A percentile compares a stretch with the other conserved stretches of the same genome.
phyloP scores from a whole-genome alignment of 2,888 invertebrate genomes.

The Dryadula phaetusa region DNA sequence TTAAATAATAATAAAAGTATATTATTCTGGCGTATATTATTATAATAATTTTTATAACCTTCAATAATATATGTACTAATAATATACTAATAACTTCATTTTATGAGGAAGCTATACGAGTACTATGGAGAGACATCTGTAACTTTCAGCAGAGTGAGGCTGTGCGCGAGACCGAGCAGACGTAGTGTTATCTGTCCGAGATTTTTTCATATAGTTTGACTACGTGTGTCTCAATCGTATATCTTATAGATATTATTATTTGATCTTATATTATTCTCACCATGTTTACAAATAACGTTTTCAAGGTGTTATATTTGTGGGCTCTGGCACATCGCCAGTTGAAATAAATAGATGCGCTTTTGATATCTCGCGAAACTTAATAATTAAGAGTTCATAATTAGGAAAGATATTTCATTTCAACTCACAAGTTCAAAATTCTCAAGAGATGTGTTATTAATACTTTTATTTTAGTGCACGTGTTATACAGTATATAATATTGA shows the following conservation, averaged over 20 bases:
- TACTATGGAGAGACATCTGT: slow-evolving; percentile 23
- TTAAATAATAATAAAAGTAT: too few relatives aligned
- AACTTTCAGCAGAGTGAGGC: slow-evolving; percentile 38
- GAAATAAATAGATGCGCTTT: slow-evolving; percentile 49
- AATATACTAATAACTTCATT: background rate
- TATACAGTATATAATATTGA: background rate
- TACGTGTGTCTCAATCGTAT: slow-evolving; percentile 1
- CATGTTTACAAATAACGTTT: slow-evolving; percentile 40
- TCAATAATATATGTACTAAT: slow-evolving; percentile 1
- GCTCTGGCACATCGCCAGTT: slow-evolving; percentile 71
- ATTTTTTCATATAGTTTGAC: background rate
- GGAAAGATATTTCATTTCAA: background rate
- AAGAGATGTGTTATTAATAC: background rate
- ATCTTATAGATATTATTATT: slow-evolving; percentile 23
- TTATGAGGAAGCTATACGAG: slow-evolving; percentile 2
- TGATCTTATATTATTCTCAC: slow-evolving; percentile 21
- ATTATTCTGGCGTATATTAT: too few relatives aligned
- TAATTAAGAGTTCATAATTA: slow-evolving; percentile 4
- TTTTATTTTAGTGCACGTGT: background rate
- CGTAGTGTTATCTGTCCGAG: slow-evolving; percentile 17
- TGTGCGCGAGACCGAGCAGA: slow-evolving; percentile 27
- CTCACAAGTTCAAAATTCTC: background rate
- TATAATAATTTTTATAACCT: background rate
- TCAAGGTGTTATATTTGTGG: slow-evolving; percentile 69
- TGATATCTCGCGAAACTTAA: slow-evolving; percentile 24